Percentiles rank a stretch among this genome's conserved stretches.
Conservation (phyloP, 2,888 invertebrate species). For the Steinernema hermaphroditum region DNA sequence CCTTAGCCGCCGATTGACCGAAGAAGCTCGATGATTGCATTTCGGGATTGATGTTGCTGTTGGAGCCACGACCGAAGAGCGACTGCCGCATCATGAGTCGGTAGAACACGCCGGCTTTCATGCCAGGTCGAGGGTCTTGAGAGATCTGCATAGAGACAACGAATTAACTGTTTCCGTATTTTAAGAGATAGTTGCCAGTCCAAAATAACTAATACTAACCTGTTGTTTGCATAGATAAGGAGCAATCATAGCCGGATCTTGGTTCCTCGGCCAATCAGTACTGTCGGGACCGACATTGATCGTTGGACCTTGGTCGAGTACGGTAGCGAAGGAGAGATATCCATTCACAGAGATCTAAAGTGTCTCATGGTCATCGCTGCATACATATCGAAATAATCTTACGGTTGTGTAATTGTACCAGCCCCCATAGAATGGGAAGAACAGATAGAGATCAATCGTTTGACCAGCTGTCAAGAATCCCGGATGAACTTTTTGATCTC, state of each 20-base stretch:
- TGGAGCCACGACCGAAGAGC: conserved; percentile 59
- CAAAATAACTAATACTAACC: conserved; percentile 31
- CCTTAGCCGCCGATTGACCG: conserved; percentile 50
- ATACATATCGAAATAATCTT: background rate
- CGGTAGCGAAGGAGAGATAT: conserved; percentile 64
- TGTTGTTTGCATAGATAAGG: conserved; percentile 66
- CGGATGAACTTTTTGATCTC: conserved; percentile 62
- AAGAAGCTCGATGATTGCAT: conserved; percentile 58
- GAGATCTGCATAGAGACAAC: conserved; percentile 52
- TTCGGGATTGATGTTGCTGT: conserved; percentile 55
- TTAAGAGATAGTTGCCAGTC: background rate
- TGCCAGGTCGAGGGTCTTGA: conserved; percentile 58
- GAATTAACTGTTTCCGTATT: no score
- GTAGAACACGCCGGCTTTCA: conserved; percentile 62
- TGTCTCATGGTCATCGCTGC: no score
- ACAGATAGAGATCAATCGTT: conserved; percentile 64
- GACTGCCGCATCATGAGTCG: conserved; percentile 63
- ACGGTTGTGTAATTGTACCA: conserved; percentile 62
- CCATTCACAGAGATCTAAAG: conserved; percentile 65
- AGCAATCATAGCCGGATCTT: conserved; percentile 66
- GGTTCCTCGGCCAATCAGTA: conserved; percentile 64
- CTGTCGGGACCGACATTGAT: conserved; percentile 65
- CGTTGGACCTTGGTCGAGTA: conserved; percentile 65
- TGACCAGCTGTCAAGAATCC: conserved; percentile 63
- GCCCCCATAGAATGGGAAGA: conserved; percentile 65